These are phyloP conservation scores for Drosophila neoperkinsi DNA, from an alignment of 2,888 invertebrate species.

Conservation along the genomic window DNA sequence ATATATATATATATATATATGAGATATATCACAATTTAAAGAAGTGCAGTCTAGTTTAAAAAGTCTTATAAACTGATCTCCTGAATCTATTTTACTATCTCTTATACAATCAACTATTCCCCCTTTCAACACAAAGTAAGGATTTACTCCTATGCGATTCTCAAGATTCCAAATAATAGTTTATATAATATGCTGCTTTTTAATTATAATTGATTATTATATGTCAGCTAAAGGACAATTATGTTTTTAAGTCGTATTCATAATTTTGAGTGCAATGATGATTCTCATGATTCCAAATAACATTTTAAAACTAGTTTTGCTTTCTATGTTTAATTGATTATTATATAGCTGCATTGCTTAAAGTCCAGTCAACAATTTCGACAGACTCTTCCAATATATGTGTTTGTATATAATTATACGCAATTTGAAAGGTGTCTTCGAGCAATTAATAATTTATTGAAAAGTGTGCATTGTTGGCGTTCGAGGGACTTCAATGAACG, in stretches of 20 bases:
- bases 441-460: conserved; percentile 63
- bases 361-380: background rate
- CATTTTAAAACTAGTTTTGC: background rate
- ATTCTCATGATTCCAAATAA: background rate
- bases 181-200: background rate
- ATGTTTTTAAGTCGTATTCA: background rate
- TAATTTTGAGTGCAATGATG: no score
- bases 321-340: background rate
- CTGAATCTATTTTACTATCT: background rate
- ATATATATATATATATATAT: no score
- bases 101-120: background rate
- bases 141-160: background rate
- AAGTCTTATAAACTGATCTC: background rate
- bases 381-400: conserved; percentile 35
- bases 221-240: background rate
- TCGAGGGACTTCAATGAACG: conserved; percentile 9
- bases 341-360: background rate
- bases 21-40: background rate
- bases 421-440: conserved; percentile 31
- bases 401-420: conserved; percentile 56
- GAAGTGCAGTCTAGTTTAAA: background rate
- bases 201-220: background rate
- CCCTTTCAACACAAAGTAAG: background rate
- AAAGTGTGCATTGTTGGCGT: conserved; percentile 42
- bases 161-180: background rate